Percentiles rank a stretch among this genome's conserved stretches.
Evolutionary conservation across 2,797 vertebrate species (phyloP).

Genomic region (Centroberyx gerrardi): DNA sequence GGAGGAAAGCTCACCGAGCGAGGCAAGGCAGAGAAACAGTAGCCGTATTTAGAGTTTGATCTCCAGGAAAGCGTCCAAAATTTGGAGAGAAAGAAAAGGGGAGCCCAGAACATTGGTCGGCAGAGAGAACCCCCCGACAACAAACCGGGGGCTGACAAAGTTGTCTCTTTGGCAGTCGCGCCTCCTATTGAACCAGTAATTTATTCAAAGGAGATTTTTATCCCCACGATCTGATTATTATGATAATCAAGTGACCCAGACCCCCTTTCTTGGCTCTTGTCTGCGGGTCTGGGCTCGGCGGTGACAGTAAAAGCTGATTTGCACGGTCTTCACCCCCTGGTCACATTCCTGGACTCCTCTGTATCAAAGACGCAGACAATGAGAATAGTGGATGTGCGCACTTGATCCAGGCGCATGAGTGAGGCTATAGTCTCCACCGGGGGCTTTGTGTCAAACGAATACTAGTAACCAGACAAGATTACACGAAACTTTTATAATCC

Average conservation of each 20-base stretch:
- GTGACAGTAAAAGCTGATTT: constrained; percentile 89
- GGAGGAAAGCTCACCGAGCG: constrained; percentile 50
- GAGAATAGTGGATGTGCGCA: constrained; percentile 76
- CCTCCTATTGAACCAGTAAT: constrained; percentile 88
- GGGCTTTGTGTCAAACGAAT: constrained; percentile 83
- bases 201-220: constrained; percentile 91
- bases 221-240: constrained; percentile 88
- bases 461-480: constrained; percentile 79
- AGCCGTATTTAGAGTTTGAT: constrained; percentile 82
- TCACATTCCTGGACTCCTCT: constrained; percentile 88
- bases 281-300: constrained; percentile 83
- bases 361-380: constrained; percentile 82
- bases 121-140: constrained; percentile 73
- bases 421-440: constrained; percentile 69
- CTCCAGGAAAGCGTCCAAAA: constrained; percentile 83
- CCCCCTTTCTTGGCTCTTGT: constrained; percentile 85
- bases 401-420: constrained; percentile 79
- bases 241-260: constrained; percentile 88
- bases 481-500: constrained; percentile 79
- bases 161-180: constrained; percentile 89
- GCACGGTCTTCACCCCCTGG: constrained; percentile 85
- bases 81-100: constrained; percentile 75
- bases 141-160: constrained; percentile 84
- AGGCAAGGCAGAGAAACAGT: constrained; percentile 78
- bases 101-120: constrained; percentile 69